Evolutionary conservation across 2,797 vertebrate species (phyloP).

Genomic region (Chrysocyon brachyurus): DNA sequence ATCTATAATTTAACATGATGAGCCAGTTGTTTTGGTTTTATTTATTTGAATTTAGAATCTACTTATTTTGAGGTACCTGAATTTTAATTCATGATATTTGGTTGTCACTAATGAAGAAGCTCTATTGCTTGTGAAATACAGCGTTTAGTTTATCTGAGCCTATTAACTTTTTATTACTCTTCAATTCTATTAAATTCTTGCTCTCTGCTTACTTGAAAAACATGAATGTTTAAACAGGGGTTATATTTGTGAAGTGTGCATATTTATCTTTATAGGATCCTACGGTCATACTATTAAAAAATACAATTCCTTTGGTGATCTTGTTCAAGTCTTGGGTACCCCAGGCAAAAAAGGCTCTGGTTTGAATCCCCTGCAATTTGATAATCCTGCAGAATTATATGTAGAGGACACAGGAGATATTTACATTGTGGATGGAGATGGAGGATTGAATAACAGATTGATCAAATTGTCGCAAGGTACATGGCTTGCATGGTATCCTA

Average conservation of each 20-base stretch:
- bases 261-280: conserved; percentile 87
- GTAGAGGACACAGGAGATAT: conserved; percentile 94
- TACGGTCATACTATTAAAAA: conserved; percentile 96
- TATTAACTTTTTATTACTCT: not conserved
- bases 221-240: not conserved
- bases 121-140: not conserved
- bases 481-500: not conserved
- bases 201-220: not conserved
- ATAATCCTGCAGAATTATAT: conserved; percentile 96
- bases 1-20: not conserved
- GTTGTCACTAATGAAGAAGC: not conserved
- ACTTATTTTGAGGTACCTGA: not conserved
- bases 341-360: conserved; percentile 93
- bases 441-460: conserved; percentile 97
- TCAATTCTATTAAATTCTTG: conserved; percentile 3
- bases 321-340: conserved; percentile 93
- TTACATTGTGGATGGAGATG: conserved; percentile 97
- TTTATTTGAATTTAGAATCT: conserved; percentile 35
- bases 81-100: conserved; percentile 24
- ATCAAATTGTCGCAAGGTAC: conserved; percentile 94
- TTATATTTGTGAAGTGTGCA: not conserved
- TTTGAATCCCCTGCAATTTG: conserved; percentile 95
- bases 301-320: conserved; percentile 94
- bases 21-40: not conserved
- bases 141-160: not conserved